A percentile compares a stretch with the other conserved stretches of the same genome.
Evolutionary conservation across 2,113 vertebrate species (phyloP).

Genomic region (Mormoops blainvillei): DNA sequence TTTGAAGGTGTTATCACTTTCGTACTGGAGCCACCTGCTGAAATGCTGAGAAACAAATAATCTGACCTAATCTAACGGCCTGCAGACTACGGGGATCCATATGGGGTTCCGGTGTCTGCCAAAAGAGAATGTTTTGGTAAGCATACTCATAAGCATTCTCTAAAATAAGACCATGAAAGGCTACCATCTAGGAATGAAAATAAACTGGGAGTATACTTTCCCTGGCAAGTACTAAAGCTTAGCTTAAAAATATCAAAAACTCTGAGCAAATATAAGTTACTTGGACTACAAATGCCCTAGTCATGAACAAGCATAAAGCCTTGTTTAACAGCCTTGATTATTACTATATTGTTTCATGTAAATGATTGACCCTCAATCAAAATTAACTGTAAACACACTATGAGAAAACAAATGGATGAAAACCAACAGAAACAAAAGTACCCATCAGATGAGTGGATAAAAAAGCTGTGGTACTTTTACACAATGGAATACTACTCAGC

Average conservation of each 20-base stretch:
- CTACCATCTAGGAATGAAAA: not conserved
- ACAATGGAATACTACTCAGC: not conserved
- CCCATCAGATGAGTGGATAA: too few relatives aligned
- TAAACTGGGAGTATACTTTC: not conserved
- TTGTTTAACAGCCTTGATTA: not conserved
- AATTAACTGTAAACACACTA: not conserved
- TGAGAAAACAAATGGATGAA: not conserved
- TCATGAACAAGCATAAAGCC: not conserved
- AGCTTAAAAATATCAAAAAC: not conserved
- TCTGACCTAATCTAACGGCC: not conserved
- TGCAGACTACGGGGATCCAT: not conserved
- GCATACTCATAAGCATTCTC: not conserved
- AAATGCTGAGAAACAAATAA: not conserved
- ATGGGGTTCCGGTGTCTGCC: not conserved
- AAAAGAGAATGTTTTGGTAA: not conserved
- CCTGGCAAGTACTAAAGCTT: not conserved
- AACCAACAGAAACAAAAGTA: not conserved
- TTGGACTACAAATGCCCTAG: not conserved
- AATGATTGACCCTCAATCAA: not conserved
- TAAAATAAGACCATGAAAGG: not conserved
- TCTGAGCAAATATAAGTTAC: not conserved
- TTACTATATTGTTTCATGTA: not conserved
- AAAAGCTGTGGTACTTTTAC: too few relatives aligned
- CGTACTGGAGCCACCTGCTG: not conserved
- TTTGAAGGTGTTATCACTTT: not conserved